Base-by-base conservation (phyloP, 2,113 vertebrate genomes). In the Oryzias woworae region DNA sequence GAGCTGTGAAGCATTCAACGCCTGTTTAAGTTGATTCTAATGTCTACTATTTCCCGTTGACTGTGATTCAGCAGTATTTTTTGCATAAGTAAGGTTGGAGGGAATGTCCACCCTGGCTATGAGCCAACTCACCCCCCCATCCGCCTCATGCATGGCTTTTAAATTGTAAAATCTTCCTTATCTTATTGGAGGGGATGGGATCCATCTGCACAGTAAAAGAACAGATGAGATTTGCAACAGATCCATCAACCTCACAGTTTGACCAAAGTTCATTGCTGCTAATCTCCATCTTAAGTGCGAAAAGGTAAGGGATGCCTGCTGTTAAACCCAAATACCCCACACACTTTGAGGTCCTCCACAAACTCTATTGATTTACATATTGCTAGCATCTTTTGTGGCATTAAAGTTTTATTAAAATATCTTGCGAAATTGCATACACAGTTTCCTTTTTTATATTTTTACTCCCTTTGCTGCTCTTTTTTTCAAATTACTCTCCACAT, bases 51-150 rank as follows among this genome's bases (percentile, higher is more conserved):
- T 36, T 12, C 10, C 36, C 17, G n/a, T 7, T n/a, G 23, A 20
- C 8, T 48, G 74, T 77, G 75, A 83, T 76, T 82, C 71, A 81
- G 73, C 83, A 78, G 58, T 65, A 75, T 81, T 80, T 66, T 5
- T 53, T 65, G 53, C 45, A 45, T 13, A 53, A 59, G 62, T 68
- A 80, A 79, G 70, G 70, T 81, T 65, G 79, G 52, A 28, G 23
- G 58, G 31, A 54, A 8, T 58, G 24, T 17, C 18, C 3, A 63
- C 44, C 48, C 46, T 66, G 62, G 62, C 65, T 67, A 36, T 3
- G 12, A 66, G 66, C 63, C 69, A 80, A 22, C 41, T 4, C 47
- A 47, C 48, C 47, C 23, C 12, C 14, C 24, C 18, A 36, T 10
- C 36, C 2, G 12, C 36, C 36, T 10, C 8, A 68, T 47, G 18